Evolutionary conservation across 92 coral and sea anemone genomes (phyloP), one percentile per base, ranked within the genome.

Genomic region (Virgularia gustaviana): DNA sequence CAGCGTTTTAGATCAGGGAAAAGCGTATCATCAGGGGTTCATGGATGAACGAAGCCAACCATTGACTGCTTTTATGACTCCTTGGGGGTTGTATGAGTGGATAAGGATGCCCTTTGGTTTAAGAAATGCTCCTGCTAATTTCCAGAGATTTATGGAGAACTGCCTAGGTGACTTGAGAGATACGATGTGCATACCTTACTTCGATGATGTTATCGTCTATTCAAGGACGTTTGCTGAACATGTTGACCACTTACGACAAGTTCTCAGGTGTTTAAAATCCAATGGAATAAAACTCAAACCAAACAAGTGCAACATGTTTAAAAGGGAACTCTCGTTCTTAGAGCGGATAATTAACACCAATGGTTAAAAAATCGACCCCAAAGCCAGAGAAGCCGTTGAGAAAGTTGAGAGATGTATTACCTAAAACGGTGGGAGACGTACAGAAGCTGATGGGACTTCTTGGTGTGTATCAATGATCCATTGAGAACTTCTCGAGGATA

Each of bases 151-250:
- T 9, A 54, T 54, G 22, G 22, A 9, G 25, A 18, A 22, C 8
- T 54, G 61, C 20, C 61, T 54, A 7, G 8, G 25, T 30, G 61
- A 18, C 8, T 30, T 54, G 8, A 22, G 61, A 10, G 61, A 54
- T 19, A 54, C 10, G 18, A 19, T 54, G 4, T 64, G 72, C 43
- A 64, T 64, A 6, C 72, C 72, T 5, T 64, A 64, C 49, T 37
- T 64, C 22, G 72, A 64, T 18, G 61, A 54, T 39, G 4, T 29
- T 16, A 9, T 29, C 47, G 2, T 64, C 39, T 64, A 64, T 4
- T 13, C n/a, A n/a, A n/a, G n/a, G n/a, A n/a, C n/a, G n/a, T n/a
- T n/a, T n/a, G n/a, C n/a, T n/a, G 72, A 64, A 64, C 72, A 64
- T 64, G 52, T 64, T 8, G 19, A 19, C 15, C 72, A 64, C 22